phyloP scores from a whole-genome alignment of 2,888 invertebrate genomes.

The Cheilosia scutellata region DNA sequence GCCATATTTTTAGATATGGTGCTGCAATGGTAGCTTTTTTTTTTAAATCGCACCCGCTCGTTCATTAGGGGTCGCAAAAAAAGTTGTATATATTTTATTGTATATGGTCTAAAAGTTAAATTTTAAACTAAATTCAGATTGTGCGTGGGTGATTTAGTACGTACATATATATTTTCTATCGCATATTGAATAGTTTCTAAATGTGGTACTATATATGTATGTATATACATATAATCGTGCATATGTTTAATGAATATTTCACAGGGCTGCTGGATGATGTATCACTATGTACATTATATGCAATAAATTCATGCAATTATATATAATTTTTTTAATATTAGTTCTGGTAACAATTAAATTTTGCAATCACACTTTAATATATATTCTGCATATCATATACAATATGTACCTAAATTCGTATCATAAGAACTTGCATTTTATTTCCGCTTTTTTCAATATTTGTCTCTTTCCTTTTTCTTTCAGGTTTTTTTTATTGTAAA shows the following conservation, averaged over 20 bases:
- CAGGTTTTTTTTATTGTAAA: slow-evolving; percentile 73
- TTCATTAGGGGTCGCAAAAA: neutral
- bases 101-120: too few relatives aligned
- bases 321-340: neutral
- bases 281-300: too few relatives aligned
- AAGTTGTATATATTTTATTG: neutral
- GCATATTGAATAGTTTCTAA: slow-evolving; percentile 12
- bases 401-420: slow-evolving; percentile 71
- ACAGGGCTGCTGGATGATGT: too few relatives aligned
- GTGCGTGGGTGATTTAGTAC: slow-evolving; percentile 12
- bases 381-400: slow-evolving; percentile 2
- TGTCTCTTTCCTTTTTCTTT: slow-evolving; percentile 72
- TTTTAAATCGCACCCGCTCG: neutral
- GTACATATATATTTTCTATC: slow-evolving; percentile 18
- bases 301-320: neutral
- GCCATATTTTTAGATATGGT: slow-evolving; percentile 25
- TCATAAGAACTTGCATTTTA: slow-evolving; percentile 42
- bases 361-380: neutral
- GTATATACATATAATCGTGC: too few relatives aligned
- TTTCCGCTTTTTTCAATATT: slow-evolving; percentile 61
- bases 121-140: neutral
- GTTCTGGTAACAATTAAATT: too few relatives aligned
- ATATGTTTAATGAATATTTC: too few relatives aligned
- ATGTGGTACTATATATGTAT: neutral
- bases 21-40: slow-evolving; percentile 9